Base-by-base conservation (phyloP, 2,797 vertebrate species). In the Acomys russatus region DNA sequence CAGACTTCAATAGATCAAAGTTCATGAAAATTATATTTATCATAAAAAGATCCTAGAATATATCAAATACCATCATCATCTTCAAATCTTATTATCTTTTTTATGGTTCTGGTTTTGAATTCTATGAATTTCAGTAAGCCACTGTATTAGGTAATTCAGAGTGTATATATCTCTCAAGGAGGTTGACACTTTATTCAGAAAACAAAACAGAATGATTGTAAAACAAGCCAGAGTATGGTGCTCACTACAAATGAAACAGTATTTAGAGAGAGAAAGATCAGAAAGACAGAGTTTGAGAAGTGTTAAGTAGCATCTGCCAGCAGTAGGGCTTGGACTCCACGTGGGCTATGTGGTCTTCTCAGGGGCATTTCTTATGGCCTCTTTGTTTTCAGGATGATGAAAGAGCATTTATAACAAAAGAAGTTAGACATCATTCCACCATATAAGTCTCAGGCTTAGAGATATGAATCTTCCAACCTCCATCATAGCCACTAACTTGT, bases 1-100 rank as follows among this genome's bases (percentile, higher is more conserved):
- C 9, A 84, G 12, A 77, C 35, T 88, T 25, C 33, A 61, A 90
- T 74, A 92, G 88, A 92, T 90, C 92, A 94, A 92, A 87, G 54
- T 54, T 96, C 66, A 66, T 68, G 33, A 84, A 92, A 97, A 94
- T 96, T 95, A 94, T 38, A 64, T 82, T 96, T 92, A 90, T 82
- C 35, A 76, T 94, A 61, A 85, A 88, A 96, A 96, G 66, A 94
- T 92, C 22, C 59, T 70, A 70, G 70, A 83, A 25, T 86, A 93
- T 92, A 87, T 87, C 64, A 94, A 95, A 96, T 95, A 51, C 28
- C 38, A 68, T 22, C 38, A 94, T 95, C 79, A 91, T 90, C 86
- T 78, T 92, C 74, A 95, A 88, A 25, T 30, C 15, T 88, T 70
- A 95, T 90, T 87, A 93, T 86, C 77, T 74, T 76, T 20, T 87